Conservation (phyloP, 1,140 invertebrate species). For the Campoletis sonorensis region DNA sequence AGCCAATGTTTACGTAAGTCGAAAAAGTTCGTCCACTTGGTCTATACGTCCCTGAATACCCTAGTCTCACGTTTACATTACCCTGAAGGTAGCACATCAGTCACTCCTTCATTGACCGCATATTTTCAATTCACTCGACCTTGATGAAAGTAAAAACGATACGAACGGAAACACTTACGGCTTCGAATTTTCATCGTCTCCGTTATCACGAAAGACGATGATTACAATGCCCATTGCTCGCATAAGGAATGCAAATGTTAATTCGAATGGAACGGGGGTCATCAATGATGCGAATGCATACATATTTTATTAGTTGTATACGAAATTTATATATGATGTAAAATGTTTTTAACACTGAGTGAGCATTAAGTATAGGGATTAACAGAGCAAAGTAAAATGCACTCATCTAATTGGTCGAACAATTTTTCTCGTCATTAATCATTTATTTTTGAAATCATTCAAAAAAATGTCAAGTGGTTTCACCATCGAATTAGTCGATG, state of each 20-base stretch:
- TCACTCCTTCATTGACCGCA: neutral
- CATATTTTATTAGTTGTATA: neutral
- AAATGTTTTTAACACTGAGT: too few species aligned
- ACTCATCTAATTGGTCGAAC: too few species aligned
- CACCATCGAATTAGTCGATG: too few species aligned
- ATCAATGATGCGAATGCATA: neutral
- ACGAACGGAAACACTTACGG: neutral
- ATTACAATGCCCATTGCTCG: neutral
- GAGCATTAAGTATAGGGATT: too few species aligned
- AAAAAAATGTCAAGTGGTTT: too few species aligned
- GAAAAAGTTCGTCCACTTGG: too few species aligned
- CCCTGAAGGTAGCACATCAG: neutral
- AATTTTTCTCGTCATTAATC: too few species aligned
- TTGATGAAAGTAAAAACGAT: neutral
- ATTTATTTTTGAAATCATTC: too few species aligned
- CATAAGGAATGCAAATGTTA: neutral
- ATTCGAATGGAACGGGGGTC: neutral
- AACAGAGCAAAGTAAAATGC: too few species aligned
- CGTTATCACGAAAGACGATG: neutral
- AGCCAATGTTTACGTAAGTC: neutral
- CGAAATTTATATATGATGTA: neutral
- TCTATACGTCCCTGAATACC: too few species aligned
- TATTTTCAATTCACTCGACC: neutral
- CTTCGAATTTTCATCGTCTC: conserved; percentile 1
- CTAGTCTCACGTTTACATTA: neutral